Evolutionary conservation across 2,797 vertebrate genomes (phyloP), one percentile per base, ranked within the genome.

Genomic region (Artibeus jamaicensis): DNA sequence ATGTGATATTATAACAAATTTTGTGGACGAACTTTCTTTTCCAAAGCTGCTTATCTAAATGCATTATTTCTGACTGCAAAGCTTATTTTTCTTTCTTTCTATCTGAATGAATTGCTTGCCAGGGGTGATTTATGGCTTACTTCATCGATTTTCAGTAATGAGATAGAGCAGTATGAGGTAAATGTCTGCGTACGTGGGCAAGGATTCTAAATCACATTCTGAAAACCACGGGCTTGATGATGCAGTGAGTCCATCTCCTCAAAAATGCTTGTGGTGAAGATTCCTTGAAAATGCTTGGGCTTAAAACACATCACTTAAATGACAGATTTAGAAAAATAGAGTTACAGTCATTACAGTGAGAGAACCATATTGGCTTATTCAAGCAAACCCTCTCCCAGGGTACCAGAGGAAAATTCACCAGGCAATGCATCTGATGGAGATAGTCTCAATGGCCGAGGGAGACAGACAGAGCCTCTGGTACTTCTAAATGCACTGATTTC

Each of bases 101-200:
- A 10, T 87, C 93, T 96, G 59, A 90, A 71, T 89, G 87, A 92
- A 86, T 90, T 67, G 84, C 86, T 94, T 86, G 76, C 92, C 73
- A 76, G 77, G 24, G n/a, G 79, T 90, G 77, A 95, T 94, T 97
- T 97, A 83, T 0, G 68, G 50, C 91, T 89, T 93, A 74, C 78
- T 95, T 95, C 84, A 96, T 95, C 29, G 91, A 96, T 97, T 96
- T 96, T 95, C 81, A 81, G 91, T 91, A 96, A 95, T 97, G 95
- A 95, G 94, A 79, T 50, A 34, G 86, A 96, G 81, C 94, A 76
- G 57, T 82, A 50, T 88, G 96, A 97, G 93, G 90, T 97, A 95
- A 96, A 84, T 92, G 71, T 78, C 94, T 95, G 14, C 88, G 77
- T 48, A 18, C 22, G n/a, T 9, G 39, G 78, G n/a, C 81, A 48